Base-by-base conservation (phyloP, 2,113 vertebrate species). In the Pyxicephalus adspersus region DNA sequence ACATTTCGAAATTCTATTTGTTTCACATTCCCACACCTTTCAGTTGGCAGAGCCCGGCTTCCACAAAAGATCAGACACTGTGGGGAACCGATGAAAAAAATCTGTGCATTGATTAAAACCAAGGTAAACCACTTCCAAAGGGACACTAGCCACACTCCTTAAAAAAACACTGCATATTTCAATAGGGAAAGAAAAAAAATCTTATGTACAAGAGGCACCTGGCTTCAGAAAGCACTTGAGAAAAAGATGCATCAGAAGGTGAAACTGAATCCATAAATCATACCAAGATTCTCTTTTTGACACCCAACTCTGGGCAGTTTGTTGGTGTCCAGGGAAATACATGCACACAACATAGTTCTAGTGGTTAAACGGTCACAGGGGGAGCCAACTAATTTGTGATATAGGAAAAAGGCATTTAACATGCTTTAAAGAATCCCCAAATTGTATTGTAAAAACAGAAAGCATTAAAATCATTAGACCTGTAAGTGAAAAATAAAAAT, bases 1-100 rank as follows among this genome's bases (percentile, higher is more conserved):
- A 81, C 68, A 81, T 81, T 81, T 73, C 45, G 60, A 9, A 73
- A 73, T 64, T 73, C 26, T 74, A 65, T 74, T 64, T 81, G 79
- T 61, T 55, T 74, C 63, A 54, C 28, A 74, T 81, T 55, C 68
- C n/a, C n/a, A 55, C 60, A 65, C 68, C 77, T 34, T 81, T 64
- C 50, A 55, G 60, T 15, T 74, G 79, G 68, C 68, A 74, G 29
- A 16, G 51, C 51, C 26, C 20, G 19, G 45, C 15, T 64, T 26
- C 79, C 28, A 55, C 68, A 65, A 72, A 81, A 34, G 31, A 51
- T 25, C 60, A 54, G 45, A 4, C 76, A 29, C 15, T 67, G 34
- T 45, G 22, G 19, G n/a, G n/a, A 58, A 9, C 38, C 13, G 18
- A 45, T 5, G 11, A 3, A n/a, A 16, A 52, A 65, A 54, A 26